phyloP scores from a whole-genome alignment of 2,888 invertebrate genomes.

The Formica aserva region DNA sequence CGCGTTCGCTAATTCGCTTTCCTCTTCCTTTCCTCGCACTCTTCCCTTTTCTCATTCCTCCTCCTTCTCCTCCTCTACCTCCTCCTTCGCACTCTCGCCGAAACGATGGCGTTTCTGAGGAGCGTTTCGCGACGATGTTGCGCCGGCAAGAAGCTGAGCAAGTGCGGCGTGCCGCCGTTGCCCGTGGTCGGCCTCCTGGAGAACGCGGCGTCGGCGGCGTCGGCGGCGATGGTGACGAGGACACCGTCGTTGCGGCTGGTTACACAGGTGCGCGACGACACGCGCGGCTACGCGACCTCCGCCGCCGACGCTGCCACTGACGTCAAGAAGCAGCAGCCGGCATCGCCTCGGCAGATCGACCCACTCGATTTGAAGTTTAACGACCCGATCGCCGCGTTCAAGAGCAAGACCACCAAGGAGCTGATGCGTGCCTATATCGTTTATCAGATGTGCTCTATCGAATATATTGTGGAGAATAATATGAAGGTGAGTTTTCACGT shows the following conservation, averaged over 20 bases:
- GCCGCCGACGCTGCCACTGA: constrained; percentile 46
- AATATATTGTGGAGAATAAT: constrained; percentile 96
- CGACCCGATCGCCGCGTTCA: constrained; percentile 96
- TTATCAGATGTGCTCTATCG: constrained; percentile 95
- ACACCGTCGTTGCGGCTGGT: constrained; percentile 75
- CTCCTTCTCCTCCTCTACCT: neutral
- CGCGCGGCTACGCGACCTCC: constrained; percentile 69
- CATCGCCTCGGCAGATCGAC: constrained; percentile 86
- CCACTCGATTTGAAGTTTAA: constrained; percentile 94
- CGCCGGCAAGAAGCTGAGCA: constrained; percentile 80
- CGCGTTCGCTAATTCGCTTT: neutral
- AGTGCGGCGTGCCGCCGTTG: constrained; percentile 74
- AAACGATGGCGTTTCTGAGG: constrained; percentile 83
- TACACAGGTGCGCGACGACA: constrained; percentile 75
- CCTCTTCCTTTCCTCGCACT: neutral
- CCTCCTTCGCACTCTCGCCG: constrained; percentile 40
- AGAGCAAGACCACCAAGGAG: constrained; percentile 97
- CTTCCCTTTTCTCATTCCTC: neutral
- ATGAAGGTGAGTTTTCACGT: constrained; percentile 91
- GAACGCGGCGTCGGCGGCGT: constrained; percentile 68
- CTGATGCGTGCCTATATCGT: constrained; percentile 96
- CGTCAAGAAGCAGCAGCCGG: constrained; percentile 65
- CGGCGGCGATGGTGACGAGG: constrained; percentile 51
- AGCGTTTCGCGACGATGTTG: constrained; percentile 80
- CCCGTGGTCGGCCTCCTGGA: constrained; percentile 70